Percentiles rank a stretch among this genome's conserved stretches.
Evolutionary conservation across 2,797 vertebrate species (phyloP).

Genomic region (Arrhamphus sclerolepis): DNA sequence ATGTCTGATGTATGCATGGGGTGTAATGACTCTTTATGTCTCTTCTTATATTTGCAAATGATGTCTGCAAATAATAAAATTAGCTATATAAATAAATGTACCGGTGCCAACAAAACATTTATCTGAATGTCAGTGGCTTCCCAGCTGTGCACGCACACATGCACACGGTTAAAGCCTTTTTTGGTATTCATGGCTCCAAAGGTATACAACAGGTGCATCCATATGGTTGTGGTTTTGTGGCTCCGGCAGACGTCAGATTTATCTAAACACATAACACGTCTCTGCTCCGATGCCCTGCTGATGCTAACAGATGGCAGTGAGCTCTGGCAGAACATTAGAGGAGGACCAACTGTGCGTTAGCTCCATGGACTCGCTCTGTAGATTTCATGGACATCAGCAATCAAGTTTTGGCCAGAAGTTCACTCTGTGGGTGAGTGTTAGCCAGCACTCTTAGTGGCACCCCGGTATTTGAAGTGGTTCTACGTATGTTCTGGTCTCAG

Average conservation of each 20-base stretch:
- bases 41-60: too few relatives aligned
- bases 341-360: background rate
- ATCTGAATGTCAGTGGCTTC: too few relatives aligned
- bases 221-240: constrained; percentile 26
- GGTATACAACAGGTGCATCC: constrained; percentile 6
- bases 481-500: background rate
- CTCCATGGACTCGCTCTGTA: background rate
- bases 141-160: too few relatives aligned
- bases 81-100: too few relatives aligned
- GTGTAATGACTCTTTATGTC: too few relatives aligned
- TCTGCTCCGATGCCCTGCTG: constrained; percentile 32
- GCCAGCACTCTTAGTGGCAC: too few relatives aligned
- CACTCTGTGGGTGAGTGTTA: too few relatives aligned
- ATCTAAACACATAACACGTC: constrained; percentile 28
- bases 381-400: background rate
- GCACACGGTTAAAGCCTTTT: too few relatives aligned
- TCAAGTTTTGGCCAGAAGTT: background rate
- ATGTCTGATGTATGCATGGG: too few relatives aligned
- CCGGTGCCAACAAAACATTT: too few relatives aligned
- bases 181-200: background rate
- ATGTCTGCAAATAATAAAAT: too few relatives aligned
- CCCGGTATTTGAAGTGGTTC: too few relatives aligned
- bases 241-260: constrained; percentile 28
- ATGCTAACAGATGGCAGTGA: constrained; percentile 54
- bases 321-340: constrained; percentile 45